Conservation (phyloP, 2,888 invertebrate genomes). For the Coleophora flavipennella region DNA sequence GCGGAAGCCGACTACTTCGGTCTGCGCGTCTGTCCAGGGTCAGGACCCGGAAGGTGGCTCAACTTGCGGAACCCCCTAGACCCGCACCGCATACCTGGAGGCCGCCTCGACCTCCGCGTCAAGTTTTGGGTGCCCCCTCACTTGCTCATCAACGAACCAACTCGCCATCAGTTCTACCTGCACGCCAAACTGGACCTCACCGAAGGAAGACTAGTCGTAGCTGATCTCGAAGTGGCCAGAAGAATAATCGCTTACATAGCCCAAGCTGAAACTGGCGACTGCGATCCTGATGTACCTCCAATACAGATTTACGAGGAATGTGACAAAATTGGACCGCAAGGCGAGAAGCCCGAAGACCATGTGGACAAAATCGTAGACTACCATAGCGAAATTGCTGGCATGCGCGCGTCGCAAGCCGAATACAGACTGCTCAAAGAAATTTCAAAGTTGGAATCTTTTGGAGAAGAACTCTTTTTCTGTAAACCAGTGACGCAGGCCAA, state of each 20-base stretch:
- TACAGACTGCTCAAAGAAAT: slow-evolving; percentile 88
- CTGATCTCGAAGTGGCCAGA: slow-evolving; percentile 78
- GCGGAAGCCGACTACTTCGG: slow-evolving; percentile 93
- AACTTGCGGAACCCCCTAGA: slow-evolving; percentile 88
- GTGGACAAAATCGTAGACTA: slow-evolving; percentile 75
- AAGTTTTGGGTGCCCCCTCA: slow-evolving; percentile 96
- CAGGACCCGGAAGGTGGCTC: slow-evolving; percentile 86
- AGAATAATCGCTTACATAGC: slow-evolving; percentile 84
- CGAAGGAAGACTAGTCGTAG: slow-evolving; percentile 80
- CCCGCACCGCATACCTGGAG: slow-evolving; percentile 78
- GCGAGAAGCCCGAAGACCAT: slow-evolving; percentile 75
- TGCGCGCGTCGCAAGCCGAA: slow-evolving; percentile 84
- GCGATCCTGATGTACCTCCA: slow-evolving; percentile 73
- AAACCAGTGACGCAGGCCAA: slow-evolving; percentile 71
- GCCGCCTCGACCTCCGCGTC: slow-evolving; percentile 81
- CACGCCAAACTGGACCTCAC: slow-evolving; percentile 84
- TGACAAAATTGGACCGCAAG: slow-evolving; percentile 74
- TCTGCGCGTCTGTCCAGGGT: slow-evolving; percentile 73
- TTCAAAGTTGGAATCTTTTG: slow-evolving; percentile 84
- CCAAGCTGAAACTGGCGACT: slow-evolving; percentile 82
- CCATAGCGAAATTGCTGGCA: slow-evolving; percentile 74
- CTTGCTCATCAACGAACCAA: slow-evolving; percentile 86
- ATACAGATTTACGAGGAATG: slow-evolving; percentile 76
- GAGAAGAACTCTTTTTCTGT: slow-evolving; percentile 87
- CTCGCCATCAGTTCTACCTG: slow-evolving; percentile 89